phyloP scores from a whole-genome alignment of 1,140 invertebrate species.

The Psilanteris sp. region DNA sequence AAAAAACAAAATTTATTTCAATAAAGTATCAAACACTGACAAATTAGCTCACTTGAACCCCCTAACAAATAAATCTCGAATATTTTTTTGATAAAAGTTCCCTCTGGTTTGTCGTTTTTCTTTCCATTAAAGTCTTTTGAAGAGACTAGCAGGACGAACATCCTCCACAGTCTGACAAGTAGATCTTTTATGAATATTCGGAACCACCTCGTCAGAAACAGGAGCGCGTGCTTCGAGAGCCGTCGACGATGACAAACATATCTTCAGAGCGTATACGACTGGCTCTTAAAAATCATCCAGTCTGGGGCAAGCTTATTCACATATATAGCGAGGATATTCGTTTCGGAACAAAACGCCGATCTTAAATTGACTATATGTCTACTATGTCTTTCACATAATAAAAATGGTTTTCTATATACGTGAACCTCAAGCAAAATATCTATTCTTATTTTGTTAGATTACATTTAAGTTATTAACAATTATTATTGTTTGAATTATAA shows the following conservation, averaged over 20 bases:
- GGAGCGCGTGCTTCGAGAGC: conserved; percentile 31
- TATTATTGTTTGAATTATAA: too few relatives aligned
- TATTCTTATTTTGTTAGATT: too few relatives aligned
- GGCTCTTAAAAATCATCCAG: conserved; percentile 30
- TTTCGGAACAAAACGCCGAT: conserved; percentile 5
- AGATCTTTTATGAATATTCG: conserved; percentile 53
- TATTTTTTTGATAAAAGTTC: not conserved
- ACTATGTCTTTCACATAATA: too few relatives aligned
- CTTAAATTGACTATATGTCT: conserved; percentile 2
- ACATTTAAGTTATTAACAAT: too few relatives aligned
- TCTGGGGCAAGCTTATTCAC: conserved; percentile 15
- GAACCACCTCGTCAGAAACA: conserved; percentile 29
- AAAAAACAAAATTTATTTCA: too few relatives aligned
- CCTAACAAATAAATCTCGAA: conserved; percentile 10
- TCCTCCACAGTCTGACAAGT: conserved; percentile 38
- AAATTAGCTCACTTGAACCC: not conserved
- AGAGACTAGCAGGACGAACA: conserved; percentile 36
- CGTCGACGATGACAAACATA: conserved; percentile 43
- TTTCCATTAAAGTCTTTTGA: conserved; percentile 18
- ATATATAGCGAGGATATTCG: conserved; percentile 9
- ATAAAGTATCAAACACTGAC: too few relatives aligned
- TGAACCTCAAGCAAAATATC: too few relatives aligned
- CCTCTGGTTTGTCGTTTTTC: not conserved
- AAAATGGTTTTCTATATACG: too few relatives aligned
- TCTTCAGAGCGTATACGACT: conserved; percentile 24